A percentile compares a stretch with the other conserved stretches of the same genome.
These are phyloP conservation scores for Oryzias celebensis DNA, from an alignment of 2,113 vertebrate species.

Conservation along the genomic window DNA sequence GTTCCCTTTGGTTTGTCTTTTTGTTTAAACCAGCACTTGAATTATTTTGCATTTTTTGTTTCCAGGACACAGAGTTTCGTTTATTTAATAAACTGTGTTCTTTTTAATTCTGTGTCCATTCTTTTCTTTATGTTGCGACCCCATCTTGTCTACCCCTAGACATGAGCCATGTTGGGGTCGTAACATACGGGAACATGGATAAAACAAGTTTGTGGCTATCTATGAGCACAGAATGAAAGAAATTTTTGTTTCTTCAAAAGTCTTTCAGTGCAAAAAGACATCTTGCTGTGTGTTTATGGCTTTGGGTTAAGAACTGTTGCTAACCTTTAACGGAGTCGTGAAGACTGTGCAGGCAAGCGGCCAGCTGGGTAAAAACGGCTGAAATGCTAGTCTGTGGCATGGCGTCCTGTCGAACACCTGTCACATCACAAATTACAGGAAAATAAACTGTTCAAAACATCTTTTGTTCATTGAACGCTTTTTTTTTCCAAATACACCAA, in stretches of 20 bases:
- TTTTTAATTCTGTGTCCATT: too few relatives aligned
- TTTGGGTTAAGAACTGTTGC: constrained; percentile 14
- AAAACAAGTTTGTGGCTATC: too few relatives aligned
- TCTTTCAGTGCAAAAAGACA: neutral
- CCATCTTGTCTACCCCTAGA: too few relatives aligned
- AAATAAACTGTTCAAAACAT: constrained; percentile 9
- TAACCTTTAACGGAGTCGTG: constrained; percentile 90
- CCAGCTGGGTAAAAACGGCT: constrained; percentile 88
- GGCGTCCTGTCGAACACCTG: constrained; percentile 81
- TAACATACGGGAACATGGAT: too few relatives aligned
- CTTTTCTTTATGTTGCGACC: too few relatives aligned
- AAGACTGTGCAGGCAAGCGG: constrained; percentile 86
- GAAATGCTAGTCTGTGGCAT: constrained; percentile 86
- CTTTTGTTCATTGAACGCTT: neutral
- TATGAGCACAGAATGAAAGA: neutral
- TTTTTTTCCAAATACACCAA: neutral
- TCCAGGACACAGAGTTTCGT: too few relatives aligned
- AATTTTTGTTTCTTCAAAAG: neutral
- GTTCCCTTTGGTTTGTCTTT: too few relatives aligned
- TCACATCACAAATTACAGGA: constrained; percentile 15
- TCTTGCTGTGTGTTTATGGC: neutral
- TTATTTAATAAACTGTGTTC: too few relatives aligned
- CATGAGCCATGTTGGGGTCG: too few relatives aligned
- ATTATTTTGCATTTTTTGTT: too few relatives aligned
- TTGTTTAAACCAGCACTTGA: too few relatives aligned